Evolutionary conservation across 2,797 vertebrate species (phyloP).

Genomic region (Rhinichthys osculus): DNA sequence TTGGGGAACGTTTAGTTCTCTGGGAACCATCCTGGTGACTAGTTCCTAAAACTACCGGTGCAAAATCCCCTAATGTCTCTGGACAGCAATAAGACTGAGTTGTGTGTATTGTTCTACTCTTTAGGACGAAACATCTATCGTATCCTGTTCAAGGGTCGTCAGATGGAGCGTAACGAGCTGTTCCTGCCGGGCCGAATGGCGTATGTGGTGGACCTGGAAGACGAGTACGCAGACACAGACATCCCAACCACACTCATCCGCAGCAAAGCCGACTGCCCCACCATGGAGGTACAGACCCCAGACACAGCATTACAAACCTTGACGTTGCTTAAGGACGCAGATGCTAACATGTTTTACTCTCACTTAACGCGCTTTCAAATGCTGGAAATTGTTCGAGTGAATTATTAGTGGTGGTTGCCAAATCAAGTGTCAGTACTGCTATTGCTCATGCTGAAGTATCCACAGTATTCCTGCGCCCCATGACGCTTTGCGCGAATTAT

Average conservation of each 20-base stretch:
- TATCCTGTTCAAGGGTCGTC: conserved; percentile 88
- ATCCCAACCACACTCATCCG: conserved; percentile 96
- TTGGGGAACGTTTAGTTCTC: too few species aligned
- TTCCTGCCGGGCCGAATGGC: conserved; percentile 96
- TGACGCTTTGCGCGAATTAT: too few species aligned
- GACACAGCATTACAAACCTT: neutral
- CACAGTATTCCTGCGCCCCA: too few species aligned
- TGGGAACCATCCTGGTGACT: too few species aligned
- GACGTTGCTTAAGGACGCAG: neutral
- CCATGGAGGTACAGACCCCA: conserved; percentile 86
- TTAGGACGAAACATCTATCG: conserved; percentile 93
- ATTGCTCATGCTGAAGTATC: too few species aligned
- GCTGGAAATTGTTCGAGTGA: neutral
- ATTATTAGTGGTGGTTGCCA: neutral
- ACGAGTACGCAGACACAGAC: conserved; percentile 95
- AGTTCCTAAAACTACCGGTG: too few species aligned
- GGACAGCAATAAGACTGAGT: neutral
- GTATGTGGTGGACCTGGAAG: conserved; percentile 95
- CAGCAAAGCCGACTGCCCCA: conserved; percentile 97
- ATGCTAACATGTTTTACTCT: neutral
- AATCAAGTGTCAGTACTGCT: too few species aligned
- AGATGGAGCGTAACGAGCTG: conserved; percentile 90
- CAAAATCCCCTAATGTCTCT: too few species aligned
- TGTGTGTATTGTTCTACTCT: neutral
- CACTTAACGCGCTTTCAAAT: neutral